Conservation (phyloP, 2,113 vertebrate species). For the Ophiodon elongatus region DNA sequence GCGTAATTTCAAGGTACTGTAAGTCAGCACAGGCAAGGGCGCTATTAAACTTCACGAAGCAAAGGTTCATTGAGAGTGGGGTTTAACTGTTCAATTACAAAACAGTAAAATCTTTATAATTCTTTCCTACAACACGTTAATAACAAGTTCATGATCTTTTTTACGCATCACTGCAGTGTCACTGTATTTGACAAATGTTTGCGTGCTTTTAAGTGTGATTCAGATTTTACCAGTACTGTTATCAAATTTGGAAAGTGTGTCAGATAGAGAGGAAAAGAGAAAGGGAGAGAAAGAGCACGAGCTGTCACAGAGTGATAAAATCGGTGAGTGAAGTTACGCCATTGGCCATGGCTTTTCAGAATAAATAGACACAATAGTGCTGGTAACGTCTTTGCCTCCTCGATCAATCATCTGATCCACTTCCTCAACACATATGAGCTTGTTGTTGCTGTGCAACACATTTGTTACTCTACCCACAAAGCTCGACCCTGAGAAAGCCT, state of each 20-base stretch:
- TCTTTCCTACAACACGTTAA: background rate
- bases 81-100: slow-evolving; percentile 35
- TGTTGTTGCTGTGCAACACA: too few relatives aligned
- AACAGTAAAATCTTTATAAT: slow-evolving; percentile 34
- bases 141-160: background rate
- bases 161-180: background rate
- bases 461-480: too few relatives aligned
- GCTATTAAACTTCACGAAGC: slow-evolving; percentile 45
- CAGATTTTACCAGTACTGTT: background rate
- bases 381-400: background rate
- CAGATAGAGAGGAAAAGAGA: background rate
- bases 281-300: background rate
- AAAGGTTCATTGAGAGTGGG: slow-evolving; percentile 18
- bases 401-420: background rate
- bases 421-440: background rate
- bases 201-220: background rate
- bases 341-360: too few relatives aligned
- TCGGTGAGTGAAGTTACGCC: too few relatives aligned
- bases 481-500: too few relatives aligned
- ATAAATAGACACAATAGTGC: too few relatives aligned
- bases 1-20: slow-evolving; percentile 59
- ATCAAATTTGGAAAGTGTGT: background rate
- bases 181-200: background rate
- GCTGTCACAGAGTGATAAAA: too few relatives aligned
- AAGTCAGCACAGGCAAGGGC: slow-evolving; percentile 28